Evolutionary conservation across 2,888 invertebrate species (phyloP).

Genomic region (Halictus quadricinctus): DNA sequence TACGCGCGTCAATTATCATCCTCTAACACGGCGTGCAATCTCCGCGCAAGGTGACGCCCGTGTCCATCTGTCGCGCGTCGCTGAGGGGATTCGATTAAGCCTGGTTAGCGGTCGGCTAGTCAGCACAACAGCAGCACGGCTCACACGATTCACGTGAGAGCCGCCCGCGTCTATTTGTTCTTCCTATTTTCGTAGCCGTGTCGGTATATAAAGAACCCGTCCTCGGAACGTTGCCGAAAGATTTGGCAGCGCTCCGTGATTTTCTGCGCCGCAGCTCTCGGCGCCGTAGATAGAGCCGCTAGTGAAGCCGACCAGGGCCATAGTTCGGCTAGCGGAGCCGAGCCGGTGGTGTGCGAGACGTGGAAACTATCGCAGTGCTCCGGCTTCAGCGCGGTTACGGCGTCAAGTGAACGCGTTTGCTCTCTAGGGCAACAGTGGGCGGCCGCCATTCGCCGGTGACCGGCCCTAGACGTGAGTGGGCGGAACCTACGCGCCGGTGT

Average conservation of each 20-base stretch:
- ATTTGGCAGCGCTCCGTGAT: slow-evolving; percentile 75
- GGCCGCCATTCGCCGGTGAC: background rate
- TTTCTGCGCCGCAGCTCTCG: slow-evolving; percentile 73
- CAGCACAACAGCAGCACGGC: slow-evolving; percentile 40
- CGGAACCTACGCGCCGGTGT: background rate
- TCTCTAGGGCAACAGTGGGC: background rate
- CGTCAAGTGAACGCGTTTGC: background rate
- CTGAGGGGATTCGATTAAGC: slow-evolving; percentile 54
- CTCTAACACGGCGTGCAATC: slow-evolving; percentile 43
- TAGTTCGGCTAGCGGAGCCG: slow-evolving; percentile 41
- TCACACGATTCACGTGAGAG: slow-evolving; percentile 64
- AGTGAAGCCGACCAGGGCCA: slow-evolving; percentile 29
- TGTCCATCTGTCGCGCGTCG: slow-evolving; percentile 49
- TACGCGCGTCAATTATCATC: background rate
- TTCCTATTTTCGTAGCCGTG: slow-evolving; percentile 75
- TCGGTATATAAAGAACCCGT: slow-evolving; percentile 75
- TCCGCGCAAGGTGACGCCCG: slow-evolving; percentile 31
- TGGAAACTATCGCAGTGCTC: background rate
- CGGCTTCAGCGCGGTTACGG: background rate
- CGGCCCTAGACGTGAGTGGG: background rate
- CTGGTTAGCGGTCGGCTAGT: slow-evolving; percentile 60
- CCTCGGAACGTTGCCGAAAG: slow-evolving; percentile 73
- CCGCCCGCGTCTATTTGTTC: slow-evolving; percentile 70
- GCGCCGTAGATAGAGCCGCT: slow-evolving; percentile 63
- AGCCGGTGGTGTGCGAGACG: slow-evolving; percentile 16